Base-by-base conservation (phyloP, 2,797 vertebrate species). In the Lepilemur septentrionalis region DNA sequence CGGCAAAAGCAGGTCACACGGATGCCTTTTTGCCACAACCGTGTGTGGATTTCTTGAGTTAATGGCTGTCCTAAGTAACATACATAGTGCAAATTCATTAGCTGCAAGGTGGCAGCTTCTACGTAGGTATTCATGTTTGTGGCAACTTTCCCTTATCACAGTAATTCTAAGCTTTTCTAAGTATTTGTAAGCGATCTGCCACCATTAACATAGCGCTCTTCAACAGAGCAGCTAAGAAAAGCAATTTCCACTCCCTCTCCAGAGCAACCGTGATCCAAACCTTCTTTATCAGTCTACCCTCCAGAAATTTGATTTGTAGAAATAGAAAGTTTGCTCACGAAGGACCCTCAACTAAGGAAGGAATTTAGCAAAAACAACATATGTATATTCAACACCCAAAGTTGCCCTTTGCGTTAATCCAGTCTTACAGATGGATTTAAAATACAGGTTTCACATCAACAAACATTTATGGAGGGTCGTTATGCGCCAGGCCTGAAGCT, bases 391-490 rank as follows among this genome's bases (percentile, higher is more conserved):
- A 88, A 92, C 72, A 94, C 76, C 75, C 17, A 87, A 89, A 94
- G 73, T 73, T 88, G 72, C 67, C 76, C 76, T 91, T 91, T 61
- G 73, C 22, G 38, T 96, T 93, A 96, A 96, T 94, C 73, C 84
- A 63, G 78, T 30, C 90, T 94, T 78, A 83, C 41, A 7, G 28
- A 73, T 96, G 90, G 96, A 95, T 96, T 95, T 92, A 93, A 95
- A 75, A 46, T 46, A 69, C 57, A 94, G 48, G 50, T 85, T 97
- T 90, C 84, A 82, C 30, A 59, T 90, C 72, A 94, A 50, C 90
- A 94, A 67, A 80, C 14, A 6, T 81, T 88, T 75, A 78, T 23
- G 38, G 78, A 93, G 4, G 3, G 57, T 84, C 3, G 0, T 89
- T 91, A 28, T 6, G 25, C 65, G 79, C 87, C 92, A 69, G 67